Evolutionary conservation across 2,888 invertebrate species (phyloP), one percentile per base, ranked within the genome.

Genomic region (Stenotaenia linearis): DNA sequence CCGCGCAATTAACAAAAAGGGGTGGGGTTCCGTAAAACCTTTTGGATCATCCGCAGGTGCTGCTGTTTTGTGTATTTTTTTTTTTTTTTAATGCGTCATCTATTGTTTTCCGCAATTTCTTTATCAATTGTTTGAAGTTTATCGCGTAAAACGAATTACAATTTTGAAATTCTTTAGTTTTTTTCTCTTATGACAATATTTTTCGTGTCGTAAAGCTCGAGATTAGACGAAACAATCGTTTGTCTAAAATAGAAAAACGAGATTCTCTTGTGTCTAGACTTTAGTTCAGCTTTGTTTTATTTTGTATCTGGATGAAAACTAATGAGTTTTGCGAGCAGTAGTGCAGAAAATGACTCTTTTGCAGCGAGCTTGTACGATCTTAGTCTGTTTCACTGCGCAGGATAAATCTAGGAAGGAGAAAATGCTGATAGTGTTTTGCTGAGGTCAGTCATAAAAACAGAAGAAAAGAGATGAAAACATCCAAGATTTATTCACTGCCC

Each of bases 271-370:
- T n/a, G 9, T 40, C 10, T 1, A 45, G 2, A n/a, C 9, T 45
- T 45, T 25, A 23, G 5, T 61, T 25, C 25, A 61, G 23, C 25
- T 61, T 61, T 61, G 61, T 10, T 61, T 23, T 61, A 61, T 61
- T 61, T 61, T 23, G 61, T 61, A 25, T 61, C 21, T 7, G 23
- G 25, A 25, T 6, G 23, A 61, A 61, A 61, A 61, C 61, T 61
- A 61, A 61, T 61, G 61, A 61, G 61, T 61, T 61, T 61, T 61
- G 61, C 9, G 61, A 61, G 61, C 61, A 61, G 61, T 23, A 61
- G 61, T 61, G 61, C 61, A 61, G 61, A 61, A 61, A 61, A 61
- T 61, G 61, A 61, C 25, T 61, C 61, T 61, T 25, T 25, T 61
- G 25, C 61, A 61, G 25, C 6, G 45, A 45, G 45, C 45, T n/a